Evolutionary conservation across 2,888 invertebrate species (phyloP).

Genomic region (Prenolepis imparis): DNA sequence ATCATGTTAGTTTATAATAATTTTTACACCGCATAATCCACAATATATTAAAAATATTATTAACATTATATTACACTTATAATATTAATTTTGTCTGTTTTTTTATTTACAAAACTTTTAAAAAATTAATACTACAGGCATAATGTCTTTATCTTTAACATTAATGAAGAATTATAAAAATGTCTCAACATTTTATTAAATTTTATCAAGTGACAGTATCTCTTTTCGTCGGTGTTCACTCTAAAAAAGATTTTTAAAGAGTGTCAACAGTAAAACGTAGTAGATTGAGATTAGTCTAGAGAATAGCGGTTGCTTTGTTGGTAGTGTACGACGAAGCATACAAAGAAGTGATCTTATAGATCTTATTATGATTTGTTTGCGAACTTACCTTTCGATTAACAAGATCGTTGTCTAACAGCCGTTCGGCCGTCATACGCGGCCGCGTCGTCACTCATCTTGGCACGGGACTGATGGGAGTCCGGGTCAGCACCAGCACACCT

Average conservation of each 20-base stretch:
- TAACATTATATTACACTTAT: not conserved
- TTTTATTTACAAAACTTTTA: not conserved
- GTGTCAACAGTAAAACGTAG: constrained; percentile 62
- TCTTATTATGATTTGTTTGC: constrained; percentile 36
- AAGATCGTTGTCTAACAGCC: constrained; percentile 89
- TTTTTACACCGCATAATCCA: not conserved
- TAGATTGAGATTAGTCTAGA: constrained; percentile 77
- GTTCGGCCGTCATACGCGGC: constrained; percentile 98
- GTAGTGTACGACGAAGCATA: constrained; percentile 72
- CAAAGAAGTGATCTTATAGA: constrained; percentile 59
- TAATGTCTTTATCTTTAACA: not conserved
- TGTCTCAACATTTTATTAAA: constrained; percentile 2
- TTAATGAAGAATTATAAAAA: not conserved
- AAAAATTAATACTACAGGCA: not conserved
- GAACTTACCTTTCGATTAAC: constrained; percentile 59
- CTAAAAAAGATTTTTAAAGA: constrained; percentile 40
- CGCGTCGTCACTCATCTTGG: constrained; percentile 96
- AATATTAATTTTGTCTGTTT: not conserved
- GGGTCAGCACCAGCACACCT: constrained; percentile 97
- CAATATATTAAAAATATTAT: not conserved
- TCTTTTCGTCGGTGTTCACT: constrained; percentile 44
- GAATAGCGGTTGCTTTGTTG: constrained; percentile 73
- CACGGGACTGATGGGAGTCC: constrained; percentile 97
- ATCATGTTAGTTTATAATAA: constrained; percentile 17
- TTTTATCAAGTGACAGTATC: constrained; percentile 52